Conservation (phyloP, 2,797 vertebrate species). For the Sandelia bainsii region DNA sequence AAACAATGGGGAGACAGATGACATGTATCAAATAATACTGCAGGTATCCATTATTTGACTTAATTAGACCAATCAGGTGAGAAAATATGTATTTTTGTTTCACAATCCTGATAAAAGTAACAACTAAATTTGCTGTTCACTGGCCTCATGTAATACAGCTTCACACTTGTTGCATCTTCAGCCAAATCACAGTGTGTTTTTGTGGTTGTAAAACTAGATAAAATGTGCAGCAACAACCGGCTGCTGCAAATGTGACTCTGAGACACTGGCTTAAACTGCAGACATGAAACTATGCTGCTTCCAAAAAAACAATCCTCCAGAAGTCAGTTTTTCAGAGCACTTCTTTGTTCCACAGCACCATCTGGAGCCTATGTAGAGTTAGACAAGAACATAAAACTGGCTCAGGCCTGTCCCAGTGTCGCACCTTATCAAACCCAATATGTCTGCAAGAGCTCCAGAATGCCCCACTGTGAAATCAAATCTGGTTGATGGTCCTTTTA, state of each 20-base stretch:
- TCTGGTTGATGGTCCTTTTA: not conserved
- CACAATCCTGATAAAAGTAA: not conserved
- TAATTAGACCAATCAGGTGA: not conserved
- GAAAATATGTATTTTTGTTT: not conserved
- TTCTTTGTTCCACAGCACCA: slow-evolving; percentile 46
- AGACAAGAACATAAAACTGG: slow-evolving; percentile 2
- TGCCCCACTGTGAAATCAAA: slow-evolving; percentile 4
- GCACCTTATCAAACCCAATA: not conserved
- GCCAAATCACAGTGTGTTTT: slow-evolving; percentile 3
- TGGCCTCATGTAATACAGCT: not conserved
- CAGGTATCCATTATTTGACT: too few relatives aligned
- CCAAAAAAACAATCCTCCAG: not conserved
- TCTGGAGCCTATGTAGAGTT: slow-evolving; percentile 29
- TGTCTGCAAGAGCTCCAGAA: not conserved
- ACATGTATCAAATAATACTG: too few relatives aligned
- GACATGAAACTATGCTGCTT: slow-evolving; percentile 4
- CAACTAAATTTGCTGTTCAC: not conserved
- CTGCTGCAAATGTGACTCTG: slow-evolving; percentile 1
- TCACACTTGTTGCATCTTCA: not conserved
- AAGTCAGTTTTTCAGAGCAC: not conserved
- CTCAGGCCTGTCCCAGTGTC: not conserved
- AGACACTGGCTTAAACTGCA: not conserved
- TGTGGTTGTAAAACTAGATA: not conserved
- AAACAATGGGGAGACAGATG: too few relatives aligned
- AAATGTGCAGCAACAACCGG: not conserved